Percentiles rank a stretch among this genome's conserved stretches.
Conservation (phyloP, 2,888 invertebrate species). For the Sminthurides aquaticus region DNA sequence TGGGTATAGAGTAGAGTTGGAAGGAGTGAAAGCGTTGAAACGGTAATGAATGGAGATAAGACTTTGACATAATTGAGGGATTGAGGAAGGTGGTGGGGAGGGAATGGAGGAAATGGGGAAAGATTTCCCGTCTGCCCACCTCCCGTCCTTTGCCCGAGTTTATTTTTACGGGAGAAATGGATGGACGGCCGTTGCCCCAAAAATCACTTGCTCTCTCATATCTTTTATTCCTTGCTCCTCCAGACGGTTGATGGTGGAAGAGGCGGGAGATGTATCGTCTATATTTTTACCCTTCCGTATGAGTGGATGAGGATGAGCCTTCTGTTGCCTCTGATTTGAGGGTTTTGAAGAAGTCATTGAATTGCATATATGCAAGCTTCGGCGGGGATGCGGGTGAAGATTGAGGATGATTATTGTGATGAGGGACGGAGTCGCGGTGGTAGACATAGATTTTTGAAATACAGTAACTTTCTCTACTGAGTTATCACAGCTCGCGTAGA, state of each 20-base stretch:
- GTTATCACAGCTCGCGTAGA: no score
- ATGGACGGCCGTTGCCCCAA: conserved; percentile 43
- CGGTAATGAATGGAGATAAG: no score
- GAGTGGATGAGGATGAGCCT: neutral
- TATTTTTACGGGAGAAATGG: conserved; percentile 40
- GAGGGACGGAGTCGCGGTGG: no score
- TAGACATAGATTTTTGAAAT: no score
- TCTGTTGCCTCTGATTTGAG: neutral
- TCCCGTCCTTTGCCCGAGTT: conserved; percentile 18
- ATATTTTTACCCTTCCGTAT: neutral
- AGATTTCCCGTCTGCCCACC: neutral
- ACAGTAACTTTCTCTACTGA: no score
- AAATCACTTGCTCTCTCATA: conserved; percentile 15
- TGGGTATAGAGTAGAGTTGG: no score
- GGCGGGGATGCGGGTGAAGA: neutral
- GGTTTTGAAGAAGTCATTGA: neutral
- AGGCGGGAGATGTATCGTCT: neutral
- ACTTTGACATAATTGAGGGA: no score
- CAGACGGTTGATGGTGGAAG: neutral
- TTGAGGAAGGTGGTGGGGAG: no score
- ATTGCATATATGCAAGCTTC: neutral
- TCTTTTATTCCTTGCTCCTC: neutral
- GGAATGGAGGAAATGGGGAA: neutral
- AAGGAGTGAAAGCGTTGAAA: no score
- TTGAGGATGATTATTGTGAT: no score